These are phyloP conservation scores for Dendrophyllia cribrosa DNA, from an alignment of 64 coral and sea anemone genomes.

Conservation along the genomic window DNA sequence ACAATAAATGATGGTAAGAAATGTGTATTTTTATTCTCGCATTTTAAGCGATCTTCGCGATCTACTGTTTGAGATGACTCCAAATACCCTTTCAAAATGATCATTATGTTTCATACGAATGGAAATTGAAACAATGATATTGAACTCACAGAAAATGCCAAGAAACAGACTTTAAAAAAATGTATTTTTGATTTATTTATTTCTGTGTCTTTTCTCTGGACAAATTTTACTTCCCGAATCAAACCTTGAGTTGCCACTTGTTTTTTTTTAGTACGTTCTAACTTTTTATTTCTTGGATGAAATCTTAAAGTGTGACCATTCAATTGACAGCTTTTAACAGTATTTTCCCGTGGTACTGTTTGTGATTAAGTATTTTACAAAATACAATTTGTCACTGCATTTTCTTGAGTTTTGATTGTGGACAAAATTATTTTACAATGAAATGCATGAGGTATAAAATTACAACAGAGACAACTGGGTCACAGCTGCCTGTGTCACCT, in stretches of 20 bases:
- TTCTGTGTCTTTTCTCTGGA: too few species aligned
- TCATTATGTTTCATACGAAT: background rate
- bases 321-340: too few species aligned
- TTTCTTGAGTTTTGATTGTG: background rate
- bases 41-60: background rate
- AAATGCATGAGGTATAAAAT: slow-evolving; percentile 22
- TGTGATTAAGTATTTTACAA: too few species aligned
- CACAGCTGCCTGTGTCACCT: slow-evolving; percentile 58
- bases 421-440: background rate
- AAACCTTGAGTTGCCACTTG: too few species aligned
- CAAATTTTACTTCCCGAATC: too few species aligned
- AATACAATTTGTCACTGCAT: background rate
- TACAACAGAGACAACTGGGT: background rate
- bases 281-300: too few species aligned
- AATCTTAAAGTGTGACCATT: too few species aligned
- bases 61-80: background rate
- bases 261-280: too few species aligned
- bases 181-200: too few species aligned
- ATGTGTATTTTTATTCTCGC: slow-evolving; percentile 8
- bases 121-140: background rate
- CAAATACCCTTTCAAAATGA: background rate
- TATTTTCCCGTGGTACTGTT: too few species aligned
- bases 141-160: slow-evolving; percentile 2
- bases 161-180: background rate
- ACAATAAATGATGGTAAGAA: background rate